A percentile compares a stretch with the other conserved stretches of the same genome.
Conservation (phyloP, 1,140 invertebrate species). For the Bilobella aurantiaca region DNA sequence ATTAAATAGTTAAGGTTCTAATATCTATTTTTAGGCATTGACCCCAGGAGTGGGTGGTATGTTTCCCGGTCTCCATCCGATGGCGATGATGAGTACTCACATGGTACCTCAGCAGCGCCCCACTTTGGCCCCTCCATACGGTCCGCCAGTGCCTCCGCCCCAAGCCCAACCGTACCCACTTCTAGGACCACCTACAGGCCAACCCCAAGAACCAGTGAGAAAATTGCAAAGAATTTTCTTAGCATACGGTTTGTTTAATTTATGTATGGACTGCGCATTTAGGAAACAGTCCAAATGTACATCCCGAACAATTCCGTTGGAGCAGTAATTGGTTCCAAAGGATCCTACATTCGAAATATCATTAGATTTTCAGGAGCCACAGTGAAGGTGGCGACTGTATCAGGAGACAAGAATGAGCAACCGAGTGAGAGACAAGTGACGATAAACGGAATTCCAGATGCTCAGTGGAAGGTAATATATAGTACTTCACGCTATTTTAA, state of each 20-base stretch:
- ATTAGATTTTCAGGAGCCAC: slow-evolving; percentile 90
- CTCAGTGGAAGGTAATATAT: slow-evolving; percentile 79
- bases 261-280: slow-evolving; percentile 30
- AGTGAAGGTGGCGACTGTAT: slow-evolving; percentile 78
- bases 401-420: slow-evolving; percentile 41
- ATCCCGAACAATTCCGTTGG: slow-evolving; percentile 95
- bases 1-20: too few relatives aligned
- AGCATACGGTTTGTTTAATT: too few relatives aligned
- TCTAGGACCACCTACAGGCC: slow-evolving; percentile 25
- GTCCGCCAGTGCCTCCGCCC: slow-evolving; percentile 35
- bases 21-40: slow-evolving; percentile 25
- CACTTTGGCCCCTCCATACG: slow-evolving; percentile 54
- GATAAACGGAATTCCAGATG: slow-evolving; percentile 72
- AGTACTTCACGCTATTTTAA: background rate
- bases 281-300: slow-evolving; percentile 86
- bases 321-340: slow-evolving; percentile 85
- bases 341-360: slow-evolving; percentile 90
- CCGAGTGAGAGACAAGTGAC: slow-evolving; percentile 22
- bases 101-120: slow-evolving; percentile 43
- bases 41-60: slow-evolving; percentile 43
- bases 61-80: slow-evolving; percentile 88
- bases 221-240: background rate
- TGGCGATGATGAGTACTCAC: slow-evolving; percentile 87
- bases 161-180: slow-evolving; percentile 18
- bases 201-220: slow-evolving; percentile 18